phyloP scores from a whole-genome alignment of 53 echinoderm and acorn worm genomes.

The Echinometra lucunter region DNA sequence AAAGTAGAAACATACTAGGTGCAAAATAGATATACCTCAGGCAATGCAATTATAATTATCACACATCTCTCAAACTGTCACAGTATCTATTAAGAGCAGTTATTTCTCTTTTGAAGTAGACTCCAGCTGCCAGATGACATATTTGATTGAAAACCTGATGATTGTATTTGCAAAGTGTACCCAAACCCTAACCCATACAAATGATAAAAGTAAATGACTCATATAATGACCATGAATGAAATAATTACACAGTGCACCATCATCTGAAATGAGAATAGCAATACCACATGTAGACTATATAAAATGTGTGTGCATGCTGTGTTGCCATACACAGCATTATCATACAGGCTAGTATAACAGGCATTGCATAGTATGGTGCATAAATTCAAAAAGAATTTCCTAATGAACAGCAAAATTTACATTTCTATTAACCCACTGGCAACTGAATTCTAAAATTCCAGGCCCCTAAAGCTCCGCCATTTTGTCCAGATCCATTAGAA shows the following conservation, averaged over 20 bases:
- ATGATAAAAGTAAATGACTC: not conserved
- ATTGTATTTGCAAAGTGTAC: not conserved
- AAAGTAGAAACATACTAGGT: not conserved
- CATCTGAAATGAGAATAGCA: not conserved
- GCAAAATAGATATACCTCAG: not conserved
- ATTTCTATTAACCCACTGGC: not conserved
- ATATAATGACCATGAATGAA: not conserved
- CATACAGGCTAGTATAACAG: not conserved
- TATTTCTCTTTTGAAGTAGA: not conserved
- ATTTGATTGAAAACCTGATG: not conserved
- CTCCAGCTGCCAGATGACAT: not conserved
- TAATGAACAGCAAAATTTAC: not conserved
- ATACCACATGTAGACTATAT: too few species aligned
- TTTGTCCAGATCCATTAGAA: too few species aligned
- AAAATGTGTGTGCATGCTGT: not conserved
- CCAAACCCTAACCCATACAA: not conserved
- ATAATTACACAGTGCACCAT: not conserved
- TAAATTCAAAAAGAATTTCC: too few species aligned
- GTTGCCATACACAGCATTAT: not conserved
- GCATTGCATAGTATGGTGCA: too few species aligned
- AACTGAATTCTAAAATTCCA: not conserved
- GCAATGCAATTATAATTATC: not conserved
- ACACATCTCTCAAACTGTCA: not conserved
- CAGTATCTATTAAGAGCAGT: not conserved
- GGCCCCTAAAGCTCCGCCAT: too few species aligned